A percentile compares a stretch with the other conserved stretches of the same genome.
Evolutionary conservation across 2,113 vertebrate genomes (phyloP).

Genomic region (Rhagologus leucostigma): DNA sequence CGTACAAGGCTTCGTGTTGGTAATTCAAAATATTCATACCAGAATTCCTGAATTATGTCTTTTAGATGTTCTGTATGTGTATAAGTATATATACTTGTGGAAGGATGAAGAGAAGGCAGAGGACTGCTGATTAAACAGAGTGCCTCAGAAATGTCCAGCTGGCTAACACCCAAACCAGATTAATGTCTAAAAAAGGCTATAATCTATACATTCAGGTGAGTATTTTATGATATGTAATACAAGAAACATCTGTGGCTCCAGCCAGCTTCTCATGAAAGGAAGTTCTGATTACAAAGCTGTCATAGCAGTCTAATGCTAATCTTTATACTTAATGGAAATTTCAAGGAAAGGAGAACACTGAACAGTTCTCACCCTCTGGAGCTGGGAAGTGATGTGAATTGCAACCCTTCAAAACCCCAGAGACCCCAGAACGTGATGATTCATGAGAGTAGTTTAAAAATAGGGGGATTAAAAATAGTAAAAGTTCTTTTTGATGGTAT

Average conservation of each 20-base stretch:
- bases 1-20: not conserved
- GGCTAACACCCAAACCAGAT: not conserved
- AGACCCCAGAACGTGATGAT: not conserved
- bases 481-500: not conserved
- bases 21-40: not conserved
- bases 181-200: not conserved
- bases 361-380: not conserved
- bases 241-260: not conserved
- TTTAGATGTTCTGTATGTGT: not conserved
- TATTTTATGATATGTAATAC: not conserved
- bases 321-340: not conserved
- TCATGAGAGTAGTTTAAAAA: constrained; percentile 21
- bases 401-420: not conserved
- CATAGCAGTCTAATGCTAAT: not conserved
- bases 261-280: not conserved
- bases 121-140: not conserved
- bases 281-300: constrained; percentile 9
- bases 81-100: not conserved
- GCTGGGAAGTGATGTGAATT: not conserved
- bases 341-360: not conserved
- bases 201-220: constrained; percentile 2
- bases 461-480: constrained; percentile 5
- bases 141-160: not conserved
- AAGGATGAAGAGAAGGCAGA: not conserved
- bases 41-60: not conserved